Conservation (phyloP, 1,140 invertebrate genomes). For the Grapholita molesta region DNA sequence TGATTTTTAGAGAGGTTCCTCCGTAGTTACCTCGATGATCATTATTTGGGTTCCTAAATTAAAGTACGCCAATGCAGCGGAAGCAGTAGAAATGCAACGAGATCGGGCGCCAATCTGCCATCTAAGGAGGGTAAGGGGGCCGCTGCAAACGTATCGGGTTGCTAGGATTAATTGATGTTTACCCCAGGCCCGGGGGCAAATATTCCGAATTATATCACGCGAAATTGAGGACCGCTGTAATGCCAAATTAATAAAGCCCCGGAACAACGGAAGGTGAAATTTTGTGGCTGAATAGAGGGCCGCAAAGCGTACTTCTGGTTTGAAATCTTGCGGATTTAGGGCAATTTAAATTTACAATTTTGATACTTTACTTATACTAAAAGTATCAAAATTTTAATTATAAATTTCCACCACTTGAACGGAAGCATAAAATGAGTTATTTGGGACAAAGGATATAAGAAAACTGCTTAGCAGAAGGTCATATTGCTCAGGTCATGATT, state of each 20-base stretch:
- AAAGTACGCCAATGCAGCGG: constrained; percentile 52
- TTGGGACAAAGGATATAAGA: no score
- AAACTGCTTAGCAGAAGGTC: no score
- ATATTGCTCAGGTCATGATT: no score
- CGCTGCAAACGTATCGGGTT: constrained; percentile 57
- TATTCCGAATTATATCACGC: constrained; percentile 59
- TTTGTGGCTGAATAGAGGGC: constrained; percentile 33
- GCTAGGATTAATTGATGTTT: constrained; percentile 60
- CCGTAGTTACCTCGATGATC: constrained; percentile 23
- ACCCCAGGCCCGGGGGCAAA: constrained; percentile 51
- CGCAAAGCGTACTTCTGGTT: not conserved
- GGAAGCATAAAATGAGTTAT: no score
- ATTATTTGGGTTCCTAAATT: constrained; percentile 28
- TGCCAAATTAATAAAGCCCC: constrained; percentile 63
- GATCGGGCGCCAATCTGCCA: constrained; percentile 67
- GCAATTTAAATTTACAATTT: constrained; percentile 9
- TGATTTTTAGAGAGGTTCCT: no score
- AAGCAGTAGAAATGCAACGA: constrained; percentile 70
- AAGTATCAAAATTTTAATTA: no score
- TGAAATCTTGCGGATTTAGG: constrained; percentile 19
- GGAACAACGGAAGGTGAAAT: constrained; percentile 36
- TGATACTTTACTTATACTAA: not conserved
- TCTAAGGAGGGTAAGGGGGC: constrained; percentile 39
- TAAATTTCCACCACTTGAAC: no score
- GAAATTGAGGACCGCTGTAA: constrained; percentile 52